Conservation (phyloP, 2,113 vertebrate genomes). For the Chaetops frenatus region DNA sequence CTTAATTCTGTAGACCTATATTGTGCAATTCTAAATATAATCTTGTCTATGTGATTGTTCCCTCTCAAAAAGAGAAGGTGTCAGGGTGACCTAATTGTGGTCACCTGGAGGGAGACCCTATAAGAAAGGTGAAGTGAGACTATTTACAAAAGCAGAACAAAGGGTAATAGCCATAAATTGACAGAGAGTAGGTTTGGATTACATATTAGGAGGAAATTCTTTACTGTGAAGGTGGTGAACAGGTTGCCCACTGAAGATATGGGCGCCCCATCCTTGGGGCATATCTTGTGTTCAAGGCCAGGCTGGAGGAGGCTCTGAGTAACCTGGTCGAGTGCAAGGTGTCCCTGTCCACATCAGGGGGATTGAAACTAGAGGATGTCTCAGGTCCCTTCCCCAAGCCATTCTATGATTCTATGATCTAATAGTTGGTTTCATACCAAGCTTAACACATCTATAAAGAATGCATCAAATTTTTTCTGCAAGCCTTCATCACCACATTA, state of each 20-base stretch:
- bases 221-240: neutral
- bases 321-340: neutral
- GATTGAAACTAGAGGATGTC: neutral
- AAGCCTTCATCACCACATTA: neutral
- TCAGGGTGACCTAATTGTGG: neutral
- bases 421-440: neutral
- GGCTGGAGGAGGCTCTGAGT: neutral
- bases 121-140: neutral
- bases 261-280: neutral
- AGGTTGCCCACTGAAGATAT: neutral
- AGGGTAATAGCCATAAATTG: neutral
- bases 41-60: neutral
- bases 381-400: neutral
- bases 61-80: neutral
- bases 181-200: neutral
- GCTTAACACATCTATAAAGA: neutral
- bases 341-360: neutral
- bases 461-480: neutral
- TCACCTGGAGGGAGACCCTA: neutral
- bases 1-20: neutral
- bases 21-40: neutral
- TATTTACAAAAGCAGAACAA: neutral
- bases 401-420: neutral
- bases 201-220: neutral
- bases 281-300: neutral